Conservation (phyloP, 2,797 vertebrate species). For the Oreochromis grahami region DNA sequence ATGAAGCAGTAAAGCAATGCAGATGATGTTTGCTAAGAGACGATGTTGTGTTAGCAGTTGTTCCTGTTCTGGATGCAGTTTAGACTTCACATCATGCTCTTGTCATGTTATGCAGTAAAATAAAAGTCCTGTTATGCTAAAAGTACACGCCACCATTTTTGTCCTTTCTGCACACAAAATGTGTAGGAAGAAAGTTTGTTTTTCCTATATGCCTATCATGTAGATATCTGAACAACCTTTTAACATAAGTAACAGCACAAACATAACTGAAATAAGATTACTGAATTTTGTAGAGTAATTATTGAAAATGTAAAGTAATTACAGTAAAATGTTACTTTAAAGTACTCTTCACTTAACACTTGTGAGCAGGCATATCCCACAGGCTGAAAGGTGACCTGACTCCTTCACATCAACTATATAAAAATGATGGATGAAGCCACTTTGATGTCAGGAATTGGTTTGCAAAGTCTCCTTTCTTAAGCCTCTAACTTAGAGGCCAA, state of each 20-base stretch:
- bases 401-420: neutral
- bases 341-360: neutral
- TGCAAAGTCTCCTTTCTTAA: neutral
- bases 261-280: neutral
- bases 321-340: neutral
- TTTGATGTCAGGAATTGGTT: neutral
- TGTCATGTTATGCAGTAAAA: neutral
- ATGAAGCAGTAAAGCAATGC: neutral
- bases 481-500: neutral
- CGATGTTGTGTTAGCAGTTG: neutral
- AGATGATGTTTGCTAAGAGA: neutral
- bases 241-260: neutral
- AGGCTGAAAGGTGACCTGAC: neutral
- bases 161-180: too few species aligned
- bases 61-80: neutral
- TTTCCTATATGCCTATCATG: neutral
- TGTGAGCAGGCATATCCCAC: neutral
- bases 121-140: neutral
- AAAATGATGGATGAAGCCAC: neutral
- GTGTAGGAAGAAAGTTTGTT: neutral
- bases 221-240: neutral
- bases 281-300: neutral
- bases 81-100: neutral
- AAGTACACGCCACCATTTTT: too few species aligned
- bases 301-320: neutral